These are phyloP conservation scores for Lepidochitona cinerea DNA, from an alignment of 2,888 invertebrate genomes.

Conservation along the genomic window DNA sequence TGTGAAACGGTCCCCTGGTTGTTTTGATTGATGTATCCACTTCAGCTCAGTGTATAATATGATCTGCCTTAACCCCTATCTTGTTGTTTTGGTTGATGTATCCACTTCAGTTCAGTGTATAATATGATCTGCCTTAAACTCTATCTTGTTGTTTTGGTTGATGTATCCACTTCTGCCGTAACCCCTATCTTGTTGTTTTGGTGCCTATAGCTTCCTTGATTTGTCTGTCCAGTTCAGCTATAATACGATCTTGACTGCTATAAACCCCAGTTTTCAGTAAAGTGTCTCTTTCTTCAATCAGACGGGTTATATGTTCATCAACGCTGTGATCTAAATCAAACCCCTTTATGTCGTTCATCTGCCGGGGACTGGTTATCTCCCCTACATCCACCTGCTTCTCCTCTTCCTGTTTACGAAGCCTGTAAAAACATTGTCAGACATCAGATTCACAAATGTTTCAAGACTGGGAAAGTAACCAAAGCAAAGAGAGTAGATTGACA, in stretches of 20 bases:
- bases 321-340: constrained; percentile 42
- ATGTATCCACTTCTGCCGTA: no score
- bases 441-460: no score
- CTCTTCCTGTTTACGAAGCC: constrained; percentile 58
- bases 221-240: constrained; percentile 70
- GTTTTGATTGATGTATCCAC: no score
- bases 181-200: constrained; percentile 27
- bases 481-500: no score
- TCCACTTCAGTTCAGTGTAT: no score
- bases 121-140: no score
- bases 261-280: constrained; percentile 71
- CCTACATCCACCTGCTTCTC: constrained; percentile 35
- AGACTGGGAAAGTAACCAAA: no score
- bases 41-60: no score
- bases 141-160: no score
- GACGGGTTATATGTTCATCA: constrained; percentile 66
- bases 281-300: constrained; percentile 70
- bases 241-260: constrained; percentile 69
- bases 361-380: constrained; percentile 24
- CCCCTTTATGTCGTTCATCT: constrained; percentile 30
- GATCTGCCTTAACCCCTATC: no score
- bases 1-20: no score
- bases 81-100: no score
- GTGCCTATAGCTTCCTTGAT: constrained; percentile 66
- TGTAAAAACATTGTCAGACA: constrained; percentile 12